A percentile compares a stretch with the other conserved stretches of the same genome.
Conservation (phyloP, 2,888 invertebrate genomes). For the Stenodera caucasica region DNA sequence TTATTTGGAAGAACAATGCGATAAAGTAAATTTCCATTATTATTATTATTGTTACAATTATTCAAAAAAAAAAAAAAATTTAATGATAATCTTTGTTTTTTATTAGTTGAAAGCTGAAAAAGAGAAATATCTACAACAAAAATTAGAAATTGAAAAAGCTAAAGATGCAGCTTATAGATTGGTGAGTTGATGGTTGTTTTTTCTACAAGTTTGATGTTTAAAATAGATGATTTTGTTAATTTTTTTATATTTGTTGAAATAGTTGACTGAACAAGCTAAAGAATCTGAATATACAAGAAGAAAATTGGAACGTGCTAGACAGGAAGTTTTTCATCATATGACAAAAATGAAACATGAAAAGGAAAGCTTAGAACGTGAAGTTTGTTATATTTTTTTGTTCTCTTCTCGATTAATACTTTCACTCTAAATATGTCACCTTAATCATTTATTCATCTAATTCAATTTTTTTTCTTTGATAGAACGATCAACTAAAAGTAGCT, state of each 20-base stretch:
- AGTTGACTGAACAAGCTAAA: constrained; percentile 61
- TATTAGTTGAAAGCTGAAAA: constrained; percentile 57
- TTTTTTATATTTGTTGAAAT: constrained; percentile 43
- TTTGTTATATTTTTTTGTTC: constrained; percentile 41
- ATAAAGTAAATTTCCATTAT: constrained; percentile 55
- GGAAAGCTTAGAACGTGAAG: constrained; percentile 61
- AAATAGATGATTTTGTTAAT: constrained; percentile 11
- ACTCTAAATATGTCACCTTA: no score
- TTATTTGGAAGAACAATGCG: constrained; percentile 62
- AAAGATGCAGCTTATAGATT: constrained; percentile 56
- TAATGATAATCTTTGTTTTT: no score
- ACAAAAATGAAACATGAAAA: constrained; percentile 62
- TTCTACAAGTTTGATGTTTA: constrained; percentile 6
- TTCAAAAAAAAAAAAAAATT: no score
- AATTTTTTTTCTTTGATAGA: constrained; percentile 51
- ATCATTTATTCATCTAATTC: no score
- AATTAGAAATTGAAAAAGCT: constrained; percentile 56
- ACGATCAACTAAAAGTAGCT: constrained; percentile 61
- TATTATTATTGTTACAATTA: neutral
- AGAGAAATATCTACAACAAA: constrained; percentile 56
- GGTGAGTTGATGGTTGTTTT: constrained; percentile 44
- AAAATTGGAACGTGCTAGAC: constrained; percentile 61
- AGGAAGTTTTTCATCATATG: constrained; percentile 63
- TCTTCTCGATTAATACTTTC: neutral
- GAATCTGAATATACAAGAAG: constrained; percentile 62